phyloP scores from a whole-genome alignment of 2,797 vertebrate species.

The Platalea minor region DNA sequence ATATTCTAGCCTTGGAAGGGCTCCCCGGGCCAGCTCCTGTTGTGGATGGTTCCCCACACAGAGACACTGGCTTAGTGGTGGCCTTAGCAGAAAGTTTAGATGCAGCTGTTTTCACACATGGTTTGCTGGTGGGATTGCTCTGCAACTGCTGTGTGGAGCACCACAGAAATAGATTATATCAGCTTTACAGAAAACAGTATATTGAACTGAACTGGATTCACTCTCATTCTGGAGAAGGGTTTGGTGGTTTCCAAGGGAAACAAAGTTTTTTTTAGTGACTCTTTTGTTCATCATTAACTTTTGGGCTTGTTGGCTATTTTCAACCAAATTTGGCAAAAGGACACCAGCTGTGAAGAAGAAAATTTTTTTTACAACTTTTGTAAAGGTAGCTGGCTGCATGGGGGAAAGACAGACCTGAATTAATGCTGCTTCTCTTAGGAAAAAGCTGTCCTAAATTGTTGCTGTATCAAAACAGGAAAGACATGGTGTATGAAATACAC shows the following conservation, averaged over 20 bases:
- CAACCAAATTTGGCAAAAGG: neutral
- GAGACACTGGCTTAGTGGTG: neutral
- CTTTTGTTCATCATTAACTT: neutral
- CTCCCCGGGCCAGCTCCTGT: accelerated
- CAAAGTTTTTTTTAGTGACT: neutral
- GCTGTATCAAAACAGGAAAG: neutral
- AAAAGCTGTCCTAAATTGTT: neutral
- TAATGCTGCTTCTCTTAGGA: neutral
- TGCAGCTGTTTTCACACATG: neutral
- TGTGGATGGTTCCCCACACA: neutral
- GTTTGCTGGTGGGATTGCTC: neutral
- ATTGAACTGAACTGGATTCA: neutral
- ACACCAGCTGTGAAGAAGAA: neutral
- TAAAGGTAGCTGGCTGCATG: neutral
- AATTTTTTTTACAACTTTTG: neutral
- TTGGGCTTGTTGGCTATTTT: neutral
- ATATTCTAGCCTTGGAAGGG: neutral
- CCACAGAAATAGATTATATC: neutral
- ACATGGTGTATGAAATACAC: neutral
- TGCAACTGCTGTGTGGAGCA: neutral
- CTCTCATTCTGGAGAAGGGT: neutral
- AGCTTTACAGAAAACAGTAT: neutral
- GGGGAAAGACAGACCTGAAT: neutral
- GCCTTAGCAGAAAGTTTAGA: neutral
- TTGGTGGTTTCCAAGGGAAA: neutral